Conservation (phyloP, 2,888 invertebrate genomes). For the Nudaria mundana region DNA sequence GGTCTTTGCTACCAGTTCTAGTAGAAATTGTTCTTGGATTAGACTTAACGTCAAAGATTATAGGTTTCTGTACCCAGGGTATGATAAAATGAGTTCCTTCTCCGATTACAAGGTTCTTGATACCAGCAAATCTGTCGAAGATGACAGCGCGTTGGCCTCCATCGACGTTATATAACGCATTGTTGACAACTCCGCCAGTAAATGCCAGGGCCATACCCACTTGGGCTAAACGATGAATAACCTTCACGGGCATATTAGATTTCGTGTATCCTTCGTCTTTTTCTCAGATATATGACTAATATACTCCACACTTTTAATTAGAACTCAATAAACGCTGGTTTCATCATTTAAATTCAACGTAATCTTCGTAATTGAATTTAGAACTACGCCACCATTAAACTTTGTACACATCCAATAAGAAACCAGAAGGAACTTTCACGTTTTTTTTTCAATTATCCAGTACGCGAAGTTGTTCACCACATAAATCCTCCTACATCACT, state of each 20-base stretch:
- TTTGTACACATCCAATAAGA: too few species aligned
- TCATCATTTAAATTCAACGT: too few species aligned
- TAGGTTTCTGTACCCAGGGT: conserved; percentile 97
- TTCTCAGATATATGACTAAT: too few species aligned
- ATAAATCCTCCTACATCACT: conserved; percentile 17
- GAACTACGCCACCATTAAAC: too few species aligned
- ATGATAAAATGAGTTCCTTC: conserved; percentile 98
- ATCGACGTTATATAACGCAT: conserved; percentile 26
- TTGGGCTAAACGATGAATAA: conserved; percentile 23
- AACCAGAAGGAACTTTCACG: too few species aligned
- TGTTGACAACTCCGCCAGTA: conserved; percentile 18
- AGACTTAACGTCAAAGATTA: conserved; percentile 95
- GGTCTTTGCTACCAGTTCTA: conserved; percentile 96
- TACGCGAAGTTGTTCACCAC: background rate
- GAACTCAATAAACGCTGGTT: too few species aligned
- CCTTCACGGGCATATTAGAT: conserved; percentile 13
- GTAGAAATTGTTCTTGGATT: conserved; percentile 95
- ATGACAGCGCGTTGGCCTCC: conserved; percentile 96
- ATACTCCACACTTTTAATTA: too few species aligned
- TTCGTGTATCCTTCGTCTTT: too few species aligned
- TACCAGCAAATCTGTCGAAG: conserved; percentile 95
- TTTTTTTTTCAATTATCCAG: background rate
- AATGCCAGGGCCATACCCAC: conserved; percentile 19
- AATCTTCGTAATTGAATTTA: too few species aligned
- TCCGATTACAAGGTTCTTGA: conserved; percentile 91